These are phyloP conservation scores for Meandrusa payeni DNA, from an alignment of 2,888 invertebrate species.

Conservation along the genomic window DNA sequence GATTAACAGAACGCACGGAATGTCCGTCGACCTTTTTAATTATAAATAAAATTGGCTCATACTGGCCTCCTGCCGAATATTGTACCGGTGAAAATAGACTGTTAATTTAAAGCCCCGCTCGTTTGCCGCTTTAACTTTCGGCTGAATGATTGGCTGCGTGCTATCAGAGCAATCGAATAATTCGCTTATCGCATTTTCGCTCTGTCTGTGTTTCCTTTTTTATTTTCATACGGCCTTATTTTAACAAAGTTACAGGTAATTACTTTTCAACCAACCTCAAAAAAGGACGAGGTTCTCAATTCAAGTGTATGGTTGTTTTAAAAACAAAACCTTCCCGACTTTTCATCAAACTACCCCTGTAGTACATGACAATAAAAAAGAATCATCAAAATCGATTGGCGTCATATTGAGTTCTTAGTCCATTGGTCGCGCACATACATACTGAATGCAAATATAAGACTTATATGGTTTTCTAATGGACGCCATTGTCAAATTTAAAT, in stretches of 20 bases:
- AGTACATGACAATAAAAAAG: too few relatives aligned
- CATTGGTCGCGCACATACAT: too few relatives aligned
- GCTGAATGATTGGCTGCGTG: conserved; percentile 1
- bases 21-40: conserved; percentile 11
- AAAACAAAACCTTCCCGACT: too few relatives aligned
- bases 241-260: not conserved
- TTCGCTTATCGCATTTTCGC: not conserved
- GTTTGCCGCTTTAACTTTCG: conserved; percentile 2
- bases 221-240: not conserved
- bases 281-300: too few relatives aligned
- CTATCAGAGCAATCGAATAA: not conserved
- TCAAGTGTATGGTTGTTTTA: too few relatives aligned
- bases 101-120: conserved; percentile 9
- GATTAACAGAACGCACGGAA: conserved; percentile 9
- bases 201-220: not conserved
- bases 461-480: too few relatives aligned
- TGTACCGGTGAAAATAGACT: conserved; percentile 9
- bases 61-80: not conserved
- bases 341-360: too few relatives aligned
- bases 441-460: too few relatives aligned
- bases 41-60: conserved; percentile 11
- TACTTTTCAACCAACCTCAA: too few relatives aligned
- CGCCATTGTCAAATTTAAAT: too few relatives aligned
- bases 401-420: too few relatives aligned
- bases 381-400: too few relatives aligned